Evolutionary conservation across 2,888 invertebrate species (phyloP), one percentile per base, ranked within the genome.

Genomic region (Tetragonula carbonaria): DNA sequence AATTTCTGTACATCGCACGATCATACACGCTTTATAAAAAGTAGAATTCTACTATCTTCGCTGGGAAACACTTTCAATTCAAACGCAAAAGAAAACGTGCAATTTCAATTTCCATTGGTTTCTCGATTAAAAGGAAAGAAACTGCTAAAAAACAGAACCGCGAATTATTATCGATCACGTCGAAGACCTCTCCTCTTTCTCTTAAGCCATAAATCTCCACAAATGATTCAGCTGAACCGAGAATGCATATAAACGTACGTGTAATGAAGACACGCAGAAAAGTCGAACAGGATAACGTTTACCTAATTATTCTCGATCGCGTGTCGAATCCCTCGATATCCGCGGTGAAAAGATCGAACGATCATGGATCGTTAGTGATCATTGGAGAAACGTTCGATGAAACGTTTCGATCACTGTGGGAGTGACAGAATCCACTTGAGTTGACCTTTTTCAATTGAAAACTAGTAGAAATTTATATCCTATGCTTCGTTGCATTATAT

Each of bases 301-400:
- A 53, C 18, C 28, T 53, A 70, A 68, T 53, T 53, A 45, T 50
- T 59, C 57, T 67, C 45, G n/a, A 70, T 70, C 70, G 70, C 70
- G 70, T 70, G 53, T 21, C 16, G 28, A 62, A 73, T 63, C 63
- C n/a, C 59, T 45, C 33, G n/a, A 45, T 18, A 57, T 23, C 13
- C 18, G 5, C 13, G 28, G 18, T 21, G 73, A 62, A 73, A 45
- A 50, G 13, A 23, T 13, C 33, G 21, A 62, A 50, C 8, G 16
- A 73, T 4, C 28, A 50, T 3, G 14, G 53, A 62, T 4, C 16
- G 33, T 6, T 28, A 23, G n/a, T 2, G 53, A 51, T 71, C 28
- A 2, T 13, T 59, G n/a, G 57, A 18, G n/a, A 5, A 50, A 70
- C n/a, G 28, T 11, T 18, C n/a, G 18, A 59, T 38, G 23, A 72